Evolutionary conservation across 2,113 vertebrate species (phyloP).

Genomic region (Vulpes lagopus): DNA sequence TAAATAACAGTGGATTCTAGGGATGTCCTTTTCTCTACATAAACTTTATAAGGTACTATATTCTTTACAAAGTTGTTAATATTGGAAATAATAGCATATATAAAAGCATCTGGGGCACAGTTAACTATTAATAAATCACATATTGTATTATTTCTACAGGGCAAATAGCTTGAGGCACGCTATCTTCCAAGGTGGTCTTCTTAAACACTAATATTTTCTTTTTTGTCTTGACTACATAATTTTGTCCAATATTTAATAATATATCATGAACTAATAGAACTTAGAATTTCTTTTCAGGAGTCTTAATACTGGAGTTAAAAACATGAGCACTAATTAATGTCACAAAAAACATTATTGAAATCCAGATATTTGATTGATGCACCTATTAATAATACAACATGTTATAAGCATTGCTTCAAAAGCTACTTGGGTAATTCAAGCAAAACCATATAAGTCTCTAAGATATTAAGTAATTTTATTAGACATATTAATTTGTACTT

Average conservation of each 20-base stretch:
- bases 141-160: not conserved
- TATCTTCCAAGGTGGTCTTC: not conserved
- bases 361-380: not conserved
- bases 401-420: slow-evolving; percentile 25
- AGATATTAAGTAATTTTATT: not conserved
- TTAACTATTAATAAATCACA: not conserved
- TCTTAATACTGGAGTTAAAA: slow-evolving; percentile 37
- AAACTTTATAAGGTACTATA: not conserved
- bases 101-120: not conserved
- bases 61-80: not conserved
- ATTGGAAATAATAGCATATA: not conserved
- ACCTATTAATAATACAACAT: not conserved
- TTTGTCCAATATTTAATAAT: slow-evolving; percentile 44
- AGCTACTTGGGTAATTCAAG: not conserved
- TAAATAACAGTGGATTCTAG: not conserved
- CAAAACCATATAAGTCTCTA: not conserved
- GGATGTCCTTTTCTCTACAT: not conserved
- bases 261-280: not conserved
- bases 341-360: not conserved
- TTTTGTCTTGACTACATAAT: not conserved
- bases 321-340: not conserved
- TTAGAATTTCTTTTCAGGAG: not conserved
- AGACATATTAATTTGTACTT: not conserved
- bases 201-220: slow-evolving; percentile 20
- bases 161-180: not conserved